A percentile compares a stretch with the other conserved stretches of the same genome.
phyloP scores from a whole-genome alignment of 2,113 vertebrate species.

The Lampris incognitus region DNA sequence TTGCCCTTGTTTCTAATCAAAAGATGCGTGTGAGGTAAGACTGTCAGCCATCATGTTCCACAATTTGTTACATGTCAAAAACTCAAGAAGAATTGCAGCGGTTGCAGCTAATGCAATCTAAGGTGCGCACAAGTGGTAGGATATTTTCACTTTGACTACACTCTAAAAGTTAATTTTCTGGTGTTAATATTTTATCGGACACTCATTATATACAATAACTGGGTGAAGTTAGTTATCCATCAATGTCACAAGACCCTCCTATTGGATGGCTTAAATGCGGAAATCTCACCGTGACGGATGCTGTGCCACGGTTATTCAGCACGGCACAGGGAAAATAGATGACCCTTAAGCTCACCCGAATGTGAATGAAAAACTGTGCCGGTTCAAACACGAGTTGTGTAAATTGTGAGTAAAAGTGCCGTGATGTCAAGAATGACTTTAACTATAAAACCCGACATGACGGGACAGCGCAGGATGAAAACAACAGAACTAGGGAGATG shows the following conservation, averaged over 20 bases:
- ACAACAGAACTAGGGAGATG: not conserved
- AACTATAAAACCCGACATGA: not conserved
- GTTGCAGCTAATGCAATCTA: slow-evolving; percentile 7
- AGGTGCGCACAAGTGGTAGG: not conserved
- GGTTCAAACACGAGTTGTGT: too few relatives aligned
- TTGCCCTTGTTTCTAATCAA: slow-evolving; percentile 37
- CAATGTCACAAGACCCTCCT: too few relatives aligned
- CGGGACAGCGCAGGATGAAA: not conserved
- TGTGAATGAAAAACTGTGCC: too few relatives aligned
- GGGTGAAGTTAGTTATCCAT: too few relatives aligned
- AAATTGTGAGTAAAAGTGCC: not conserved
- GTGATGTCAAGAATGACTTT: not conserved
- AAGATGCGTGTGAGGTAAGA: slow-evolving; percentile 15
- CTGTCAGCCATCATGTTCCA: not conserved
- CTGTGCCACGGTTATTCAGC: not conserved
- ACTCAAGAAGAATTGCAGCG: not conserved
- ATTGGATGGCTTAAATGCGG: too few relatives aligned
- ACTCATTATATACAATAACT: too few relatives aligned
- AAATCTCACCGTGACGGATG: not conserved
- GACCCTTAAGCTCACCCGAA: too few relatives aligned
- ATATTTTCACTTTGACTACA: not conserved
- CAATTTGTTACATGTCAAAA: slow-evolving; percentile 16
- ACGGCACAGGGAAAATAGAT: too few relatives aligned
- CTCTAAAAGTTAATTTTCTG: too few relatives aligned
- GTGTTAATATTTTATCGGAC: too few relatives aligned